phyloP scores from a whole-genome alignment of 2,113 vertebrate species.

The Helogale parvula region DNA sequence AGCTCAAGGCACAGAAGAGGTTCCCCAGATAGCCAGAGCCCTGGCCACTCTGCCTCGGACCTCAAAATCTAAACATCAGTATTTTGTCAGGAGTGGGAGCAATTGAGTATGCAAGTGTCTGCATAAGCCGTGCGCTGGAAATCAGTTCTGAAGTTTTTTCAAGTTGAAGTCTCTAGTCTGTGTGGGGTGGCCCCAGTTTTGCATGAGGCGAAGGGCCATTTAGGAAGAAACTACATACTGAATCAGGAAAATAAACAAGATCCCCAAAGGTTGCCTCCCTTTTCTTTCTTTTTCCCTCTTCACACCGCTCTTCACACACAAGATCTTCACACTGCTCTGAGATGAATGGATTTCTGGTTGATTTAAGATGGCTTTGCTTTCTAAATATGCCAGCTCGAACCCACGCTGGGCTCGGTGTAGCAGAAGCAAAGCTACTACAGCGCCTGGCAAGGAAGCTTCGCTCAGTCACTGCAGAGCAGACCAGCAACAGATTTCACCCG shows the following conservation, averaged over 20 bases:
- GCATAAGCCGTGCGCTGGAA: neutral
- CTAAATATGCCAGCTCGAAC: neutral
- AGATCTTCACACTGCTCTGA: neutral
- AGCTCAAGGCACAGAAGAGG: neutral
- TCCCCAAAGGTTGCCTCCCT: neutral
- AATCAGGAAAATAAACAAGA: neutral
- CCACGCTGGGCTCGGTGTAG: fast-evolving
- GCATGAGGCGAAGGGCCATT: neutral
- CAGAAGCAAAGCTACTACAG: neutral
- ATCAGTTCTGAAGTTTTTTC: neutral
- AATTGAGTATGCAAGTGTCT: neutral
- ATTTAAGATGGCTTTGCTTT: neutral
- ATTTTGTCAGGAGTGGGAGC: neutral
- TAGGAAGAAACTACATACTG: neutral
- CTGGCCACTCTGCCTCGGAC: neutral
- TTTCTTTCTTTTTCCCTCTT: neutral
- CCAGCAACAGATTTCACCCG: neutral
- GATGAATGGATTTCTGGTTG: constrained; percentile 62
- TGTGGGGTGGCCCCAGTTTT: neutral
- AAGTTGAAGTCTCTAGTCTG: neutral
- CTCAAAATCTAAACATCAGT: neutral
- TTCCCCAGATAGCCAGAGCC: neutral
- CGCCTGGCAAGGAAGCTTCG: neutral
- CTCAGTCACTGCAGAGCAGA: neutral
- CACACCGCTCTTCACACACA: too few species aligned